Evolutionary conservation across 2,888 invertebrate species (phyloP), one percentile per base, ranked within the genome.

Genomic region (Noctua pronuba): DNA sequence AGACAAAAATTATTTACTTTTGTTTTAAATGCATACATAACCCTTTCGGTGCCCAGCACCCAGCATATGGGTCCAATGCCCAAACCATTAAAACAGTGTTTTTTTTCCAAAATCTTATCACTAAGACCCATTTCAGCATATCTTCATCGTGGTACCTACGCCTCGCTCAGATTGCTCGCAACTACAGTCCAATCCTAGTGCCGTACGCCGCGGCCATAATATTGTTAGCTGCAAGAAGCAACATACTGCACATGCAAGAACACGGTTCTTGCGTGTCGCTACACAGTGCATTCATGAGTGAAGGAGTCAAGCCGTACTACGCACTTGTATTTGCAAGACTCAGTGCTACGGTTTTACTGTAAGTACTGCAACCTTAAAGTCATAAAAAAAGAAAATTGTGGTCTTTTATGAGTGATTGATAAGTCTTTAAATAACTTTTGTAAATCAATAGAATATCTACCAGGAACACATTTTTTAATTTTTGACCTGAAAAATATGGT

Each of bases 141-240:
- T 93, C 97, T 78, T 93, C 97, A 73, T 97, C 97, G 0, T 94
- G 97, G 93, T 95, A 97, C 79, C 97, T 97, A 73, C 97, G 97
- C 1, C 91, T 98, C 13, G 97, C 97, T 0, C 97, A 98, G 90
- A 92, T 98, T 52, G 97, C 97, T 4, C 97, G 98, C 58, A 97
- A 97, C 92, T 98, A 98, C 92, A 95, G 97, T 0, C 96, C 97
- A 2, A 95, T 98, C 85, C 89, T 98, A 13, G 95, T 98, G 0
- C 97, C 98, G 0, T 98, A 98, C 92, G 92, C 98, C 8, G 97
- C 97, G 0, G 97, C 97, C 3, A 97, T 98, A 52, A 88, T 98
- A 0, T 91, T 98, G 10, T 92, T 98, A 86, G 97, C 97, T 0
- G 94, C 97, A 0, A 95, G 97, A 64, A 92, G 90, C 55, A 95